Evolutionary conservation across 64 coral and sea anemone genomes (phyloP).

Genomic region (Orbicella faveolata): DNA sequence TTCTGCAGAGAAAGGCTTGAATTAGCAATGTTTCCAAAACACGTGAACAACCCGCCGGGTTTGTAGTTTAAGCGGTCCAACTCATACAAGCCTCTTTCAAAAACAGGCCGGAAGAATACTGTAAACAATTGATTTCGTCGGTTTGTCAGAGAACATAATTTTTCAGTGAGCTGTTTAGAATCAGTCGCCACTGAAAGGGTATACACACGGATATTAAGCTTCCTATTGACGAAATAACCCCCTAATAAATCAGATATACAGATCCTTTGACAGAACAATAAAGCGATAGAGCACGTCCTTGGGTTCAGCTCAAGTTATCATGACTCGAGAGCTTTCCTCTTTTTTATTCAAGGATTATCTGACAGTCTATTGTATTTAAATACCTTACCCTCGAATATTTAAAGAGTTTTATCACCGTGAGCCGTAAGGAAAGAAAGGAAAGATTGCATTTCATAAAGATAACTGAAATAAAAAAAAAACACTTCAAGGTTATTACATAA

Average conservation of each 20-base stretch:
- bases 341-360: constrained; percentile 3
- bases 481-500: background rate
- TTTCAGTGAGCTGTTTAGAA: constrained; percentile 6
- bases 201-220: constrained; percentile 12
- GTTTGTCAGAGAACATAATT: constrained; percentile 3
- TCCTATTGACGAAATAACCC: constrained; percentile 31
- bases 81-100: background rate
- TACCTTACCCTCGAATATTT: constrained; percentile 11
- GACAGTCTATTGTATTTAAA: constrained; percentile 12
- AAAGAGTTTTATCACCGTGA: background rate
- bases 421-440: background rate
- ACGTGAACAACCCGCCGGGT: background rate
- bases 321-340: background rate
- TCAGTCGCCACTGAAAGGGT: background rate
- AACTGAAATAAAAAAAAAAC: background rate
- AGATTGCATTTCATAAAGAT: constrained; percentile 17
- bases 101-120: constrained; percentile 1
- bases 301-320: background rate
- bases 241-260: background rate
- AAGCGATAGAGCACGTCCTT: background rate
- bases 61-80: background rate
- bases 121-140: background rate
- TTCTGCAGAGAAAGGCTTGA: background rate
- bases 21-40: background rate
- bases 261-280: background rate